A percentile compares a stretch with the other conserved stretches of the same genome.
Conservation (phyloP, 2,888 invertebrate species). For the Heliconius ismenius region DNA sequence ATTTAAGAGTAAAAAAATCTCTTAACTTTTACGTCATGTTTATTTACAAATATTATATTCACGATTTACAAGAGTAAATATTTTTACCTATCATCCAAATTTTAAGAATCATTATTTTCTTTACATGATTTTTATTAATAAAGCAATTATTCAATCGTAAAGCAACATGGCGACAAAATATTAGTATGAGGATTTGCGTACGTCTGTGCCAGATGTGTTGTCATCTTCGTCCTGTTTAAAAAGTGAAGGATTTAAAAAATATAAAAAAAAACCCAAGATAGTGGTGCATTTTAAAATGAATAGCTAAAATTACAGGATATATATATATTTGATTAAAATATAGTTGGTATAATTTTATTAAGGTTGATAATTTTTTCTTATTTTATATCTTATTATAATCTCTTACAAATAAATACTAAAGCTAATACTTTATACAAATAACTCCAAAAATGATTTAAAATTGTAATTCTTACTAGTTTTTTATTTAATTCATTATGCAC, state of each 20-base stretch:
- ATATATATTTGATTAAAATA: background rate
- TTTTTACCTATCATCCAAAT: background rate
- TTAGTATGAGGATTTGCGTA: conserved; percentile 46
- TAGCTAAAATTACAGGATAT: background rate
- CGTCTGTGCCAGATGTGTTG: conserved; percentile 48
- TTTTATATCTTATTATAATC: background rate
- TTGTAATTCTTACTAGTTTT: background rate
- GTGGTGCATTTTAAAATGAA: background rate
- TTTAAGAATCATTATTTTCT: background rate
- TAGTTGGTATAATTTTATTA: background rate
- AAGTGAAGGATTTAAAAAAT: conserved; percentile 38
- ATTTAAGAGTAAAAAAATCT: background rate
- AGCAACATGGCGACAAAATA: conserved; percentile 45
- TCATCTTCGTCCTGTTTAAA: conserved; percentile 53
- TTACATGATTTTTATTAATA: background rate
- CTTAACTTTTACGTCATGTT: background rate
- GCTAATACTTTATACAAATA: background rate
- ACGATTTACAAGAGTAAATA: background rate
- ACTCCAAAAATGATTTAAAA: background rate
- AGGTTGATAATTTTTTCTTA: background rate
- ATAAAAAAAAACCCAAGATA: background rate
- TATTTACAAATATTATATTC: background rate
- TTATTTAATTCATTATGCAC: background rate
- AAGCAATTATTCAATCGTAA: conserved; percentile 9
- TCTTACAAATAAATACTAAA: background rate